A percentile compares a stretch with the other conserved stretches of the same genome.
Evolutionary conservation across 2,797 vertebrate genomes (phyloP).

Genomic region (Sphaeramia orbicularis): DNA sequence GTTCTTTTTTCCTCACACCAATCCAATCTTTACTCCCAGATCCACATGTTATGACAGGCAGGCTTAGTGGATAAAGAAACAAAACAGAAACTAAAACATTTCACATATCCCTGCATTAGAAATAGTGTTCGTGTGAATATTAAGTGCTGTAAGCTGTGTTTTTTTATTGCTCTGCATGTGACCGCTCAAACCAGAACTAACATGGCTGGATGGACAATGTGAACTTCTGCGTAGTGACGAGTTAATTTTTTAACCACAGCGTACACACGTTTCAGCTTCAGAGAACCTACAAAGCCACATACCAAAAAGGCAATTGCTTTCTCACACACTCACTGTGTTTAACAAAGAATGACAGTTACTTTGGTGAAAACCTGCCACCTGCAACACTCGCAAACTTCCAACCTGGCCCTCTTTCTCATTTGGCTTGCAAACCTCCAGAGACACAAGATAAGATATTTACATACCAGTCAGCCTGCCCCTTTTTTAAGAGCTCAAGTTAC

Average conservation of each 20-base stretch:
- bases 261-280: constrained; percentile 9
- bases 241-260: constrained; percentile 32
- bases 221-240: constrained; percentile 18
- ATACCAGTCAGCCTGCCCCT: constrained; percentile 57
- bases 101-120: not conserved
- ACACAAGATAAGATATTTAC: constrained; percentile 76
- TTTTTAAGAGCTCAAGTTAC: constrained; percentile 62
- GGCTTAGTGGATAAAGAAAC: not conserved
- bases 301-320: constrained; percentile 27
- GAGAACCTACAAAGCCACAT: constrained; percentile 55
- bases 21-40: constrained; percentile 18
- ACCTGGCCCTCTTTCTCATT: constrained; percentile 62
- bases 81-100: constrained; percentile 26
- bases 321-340: constrained; percentile 4
- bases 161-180: not conserved
- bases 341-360: constrained; percentile 52
- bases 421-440: constrained; percentile 75
- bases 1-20: not conserved
- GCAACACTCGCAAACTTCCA: constrained; percentile 28
- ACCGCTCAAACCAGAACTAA: constrained; percentile 22
- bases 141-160: not conserved
- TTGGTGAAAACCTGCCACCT: constrained; percentile 42
- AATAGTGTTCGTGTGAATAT: not conserved
- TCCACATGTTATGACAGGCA: constrained; percentile 36
- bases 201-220: constrained; percentile 2